Conservation (phyloP, 2,888 invertebrate genomes). For the Teleogryllus oceanicus region DNA sequence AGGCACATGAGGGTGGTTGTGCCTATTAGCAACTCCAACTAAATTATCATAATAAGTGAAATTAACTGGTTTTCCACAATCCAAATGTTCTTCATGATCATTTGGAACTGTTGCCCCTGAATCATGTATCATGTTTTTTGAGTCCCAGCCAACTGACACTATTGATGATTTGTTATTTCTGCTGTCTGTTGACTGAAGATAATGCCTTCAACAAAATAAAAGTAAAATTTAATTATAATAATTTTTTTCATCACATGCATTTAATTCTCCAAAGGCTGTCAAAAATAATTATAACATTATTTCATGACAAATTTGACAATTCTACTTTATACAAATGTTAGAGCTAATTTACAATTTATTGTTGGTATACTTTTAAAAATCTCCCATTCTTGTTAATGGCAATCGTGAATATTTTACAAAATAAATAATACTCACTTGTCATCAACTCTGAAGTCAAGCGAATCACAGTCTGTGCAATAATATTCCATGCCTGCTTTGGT, state of each 20-base stretch:
- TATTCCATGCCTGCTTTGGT: constrained; percentile 63
- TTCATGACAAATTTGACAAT: too few species aligned
- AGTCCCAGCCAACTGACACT: constrained; percentile 30
- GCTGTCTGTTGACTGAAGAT: constrained; percentile 21
- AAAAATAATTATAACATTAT: too few species aligned
- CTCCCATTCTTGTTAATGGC: too few species aligned
- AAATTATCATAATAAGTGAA: constrained; percentile 86
- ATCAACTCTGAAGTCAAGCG: constrained; percentile 26
- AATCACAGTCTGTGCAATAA: constrained; percentile 61
- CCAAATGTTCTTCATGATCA: constrained; percentile 49
- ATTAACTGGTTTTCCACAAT: constrained; percentile 82
- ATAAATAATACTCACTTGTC: constrained; percentile 27
- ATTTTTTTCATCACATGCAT: too few species aligned
- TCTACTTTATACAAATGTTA: too few species aligned
- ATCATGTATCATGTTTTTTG: constrained; percentile 26
- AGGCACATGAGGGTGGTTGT: constrained; percentile 77
- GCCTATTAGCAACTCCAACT: constrained; percentile 77
- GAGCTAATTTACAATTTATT: too few species aligned
- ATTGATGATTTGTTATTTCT: constrained; percentile 27
- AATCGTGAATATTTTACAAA: too few species aligned
- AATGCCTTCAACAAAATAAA: too few species aligned
- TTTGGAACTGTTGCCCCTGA: neutral
- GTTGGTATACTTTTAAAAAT: too few species aligned
- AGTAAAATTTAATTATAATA: too few species aligned
- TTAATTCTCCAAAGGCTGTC: too few species aligned